Conservation (phyloP, 2,113 vertebrate species). For the Salvelinus alpinus region DNA sequence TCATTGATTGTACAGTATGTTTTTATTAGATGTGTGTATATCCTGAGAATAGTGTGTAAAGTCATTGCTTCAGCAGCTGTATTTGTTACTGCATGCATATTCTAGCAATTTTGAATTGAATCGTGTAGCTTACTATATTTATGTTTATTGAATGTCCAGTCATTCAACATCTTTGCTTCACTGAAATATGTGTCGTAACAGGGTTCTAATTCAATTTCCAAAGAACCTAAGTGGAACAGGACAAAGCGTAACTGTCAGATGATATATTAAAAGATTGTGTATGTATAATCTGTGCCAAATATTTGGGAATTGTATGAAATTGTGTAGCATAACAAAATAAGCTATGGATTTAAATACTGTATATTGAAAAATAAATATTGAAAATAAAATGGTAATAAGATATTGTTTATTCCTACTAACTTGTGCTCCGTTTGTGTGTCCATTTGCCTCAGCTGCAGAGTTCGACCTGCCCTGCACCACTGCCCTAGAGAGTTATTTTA, state of each 20-base stretch:
- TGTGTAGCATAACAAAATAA: background rate
- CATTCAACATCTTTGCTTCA: background rate
- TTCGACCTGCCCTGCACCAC: slow-evolving; percentile 20
- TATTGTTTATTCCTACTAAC: background rate
- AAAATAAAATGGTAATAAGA: background rate
- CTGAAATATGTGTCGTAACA: background rate
- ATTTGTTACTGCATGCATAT: background rate
- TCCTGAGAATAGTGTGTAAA: background rate
- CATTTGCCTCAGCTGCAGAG: background rate
- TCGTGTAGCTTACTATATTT: background rate
- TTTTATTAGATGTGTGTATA: background rate
- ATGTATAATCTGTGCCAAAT: background rate
- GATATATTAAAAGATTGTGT: background rate
- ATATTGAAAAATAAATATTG: background rate
- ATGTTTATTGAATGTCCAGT: background rate
- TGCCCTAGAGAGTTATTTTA: slow-evolving; percentile 44
- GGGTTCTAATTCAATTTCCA: background rate
- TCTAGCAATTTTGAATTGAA: background rate
- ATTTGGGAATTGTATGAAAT: background rate
- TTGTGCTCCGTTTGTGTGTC: background rate
- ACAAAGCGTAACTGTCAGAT: background rate
- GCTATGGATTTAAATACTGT: background rate
- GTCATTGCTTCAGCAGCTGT: background rate
- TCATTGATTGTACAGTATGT: background rate
- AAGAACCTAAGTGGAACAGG: background rate